Evolutionary conservation across 2,113 vertebrate species (phyloP).

Genomic region (Catharus fuscescens): DNA sequence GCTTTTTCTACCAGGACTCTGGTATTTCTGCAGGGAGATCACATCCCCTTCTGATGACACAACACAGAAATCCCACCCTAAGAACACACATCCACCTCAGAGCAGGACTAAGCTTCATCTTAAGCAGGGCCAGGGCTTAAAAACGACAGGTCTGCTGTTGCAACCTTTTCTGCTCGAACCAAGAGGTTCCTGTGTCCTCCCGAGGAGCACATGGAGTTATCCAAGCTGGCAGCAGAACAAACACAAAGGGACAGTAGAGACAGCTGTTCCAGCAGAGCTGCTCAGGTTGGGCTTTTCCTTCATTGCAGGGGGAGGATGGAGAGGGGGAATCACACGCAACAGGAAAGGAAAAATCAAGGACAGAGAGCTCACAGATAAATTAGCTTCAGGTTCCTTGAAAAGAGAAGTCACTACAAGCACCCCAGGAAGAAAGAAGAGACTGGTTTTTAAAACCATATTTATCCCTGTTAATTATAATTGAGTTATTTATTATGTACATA

Average conservation of each 20-base stretch:
- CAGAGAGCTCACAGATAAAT: neutral
- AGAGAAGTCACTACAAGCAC: neutral
- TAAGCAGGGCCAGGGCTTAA: neutral
- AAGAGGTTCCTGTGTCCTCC: neutral
- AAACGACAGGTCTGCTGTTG: neutral
- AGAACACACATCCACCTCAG: neutral
- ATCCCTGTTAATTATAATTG: neutral
- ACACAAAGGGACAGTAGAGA: neutral
- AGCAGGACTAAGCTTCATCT: neutral
- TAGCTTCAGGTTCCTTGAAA: neutral
- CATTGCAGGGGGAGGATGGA: neutral
- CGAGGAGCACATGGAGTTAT: accelerated
- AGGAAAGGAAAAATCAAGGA: neutral
- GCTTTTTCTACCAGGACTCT: neutral
- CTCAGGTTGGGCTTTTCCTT: neutral
- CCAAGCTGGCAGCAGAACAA: neutral
- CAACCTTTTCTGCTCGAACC: neutral
- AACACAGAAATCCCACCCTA: neutral
- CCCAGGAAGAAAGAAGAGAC: neutral
- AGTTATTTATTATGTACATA: neutral
- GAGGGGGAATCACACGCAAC: neutral
- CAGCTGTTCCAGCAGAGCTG: neutral
- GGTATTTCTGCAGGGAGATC: accelerated
- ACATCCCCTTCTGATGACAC: no score
- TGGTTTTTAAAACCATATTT: neutral